Conservation (phyloP, 2,888 invertebrate species). For the Tanypteryx hageni region DNA sequence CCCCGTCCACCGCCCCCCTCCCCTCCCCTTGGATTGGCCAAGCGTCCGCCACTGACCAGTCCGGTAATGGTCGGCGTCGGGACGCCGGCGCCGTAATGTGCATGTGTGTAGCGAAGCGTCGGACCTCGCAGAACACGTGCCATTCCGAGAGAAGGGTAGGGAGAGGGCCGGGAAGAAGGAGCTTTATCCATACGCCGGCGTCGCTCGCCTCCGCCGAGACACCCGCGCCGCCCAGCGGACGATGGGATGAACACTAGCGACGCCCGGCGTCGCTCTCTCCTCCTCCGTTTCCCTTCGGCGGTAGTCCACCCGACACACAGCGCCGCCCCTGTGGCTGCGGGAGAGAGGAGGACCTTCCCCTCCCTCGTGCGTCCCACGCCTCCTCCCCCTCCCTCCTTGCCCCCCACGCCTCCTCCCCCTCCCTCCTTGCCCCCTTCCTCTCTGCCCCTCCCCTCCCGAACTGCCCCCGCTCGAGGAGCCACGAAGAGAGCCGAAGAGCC, state of each 20-base stretch:
- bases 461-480: constrained; percentile 48
- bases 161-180: not conserved
- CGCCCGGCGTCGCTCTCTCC: constrained; percentile 59
- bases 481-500: constrained; percentile 66
- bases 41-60: constrained; percentile 57
- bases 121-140: constrained; percentile 46
- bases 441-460: not conserved
- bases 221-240: constrained; percentile 67
- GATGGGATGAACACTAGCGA: constrained; percentile 66
- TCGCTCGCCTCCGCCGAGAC: constrained; percentile 64
- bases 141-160: constrained; percentile 30
- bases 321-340: constrained; percentile 63
- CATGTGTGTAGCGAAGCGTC: constrained; percentile 46
- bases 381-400: constrained; percentile 24
- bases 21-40: constrained; percentile 42
- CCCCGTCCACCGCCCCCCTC: constrained; percentile 18
- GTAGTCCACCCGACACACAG: constrained; percentile 60
- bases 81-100: constrained; percentile 56
- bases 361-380: constrained; percentile 10
- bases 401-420: constrained; percentile 9
- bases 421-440: constrained; percentile 13
- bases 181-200: constrained; percentile 55
- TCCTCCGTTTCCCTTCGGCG: constrained; percentile 20
- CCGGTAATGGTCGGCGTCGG: not conserved
- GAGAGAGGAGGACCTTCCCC: constrained; percentile 38